Evolutionary conservation across 1,140 invertebrate genomes (phyloP).

Genomic region (Dendroctonus ponderosae): DNA sequence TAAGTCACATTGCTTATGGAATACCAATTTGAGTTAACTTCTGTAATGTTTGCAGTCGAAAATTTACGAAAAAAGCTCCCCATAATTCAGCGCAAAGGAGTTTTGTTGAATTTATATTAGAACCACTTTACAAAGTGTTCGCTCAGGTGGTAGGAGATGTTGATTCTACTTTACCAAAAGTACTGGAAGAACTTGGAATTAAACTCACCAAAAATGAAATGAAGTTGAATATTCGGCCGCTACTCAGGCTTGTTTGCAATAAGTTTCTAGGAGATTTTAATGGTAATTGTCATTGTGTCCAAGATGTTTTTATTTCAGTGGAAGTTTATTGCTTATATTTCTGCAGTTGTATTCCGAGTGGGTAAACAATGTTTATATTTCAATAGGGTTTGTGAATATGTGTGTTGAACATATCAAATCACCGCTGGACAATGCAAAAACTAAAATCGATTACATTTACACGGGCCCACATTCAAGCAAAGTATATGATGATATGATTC

Average conservation of each 20-base stretch:
- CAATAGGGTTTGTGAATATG: slow-evolving; percentile 92
- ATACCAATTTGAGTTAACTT: not conserved
- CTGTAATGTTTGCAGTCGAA: slow-evolving; percentile 60
- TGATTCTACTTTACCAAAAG: slow-evolving; percentile 80
- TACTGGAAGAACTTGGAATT: slow-evolving; percentile 91
- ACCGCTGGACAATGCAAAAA: slow-evolving; percentile 82
- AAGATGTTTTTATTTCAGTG: not conserved
- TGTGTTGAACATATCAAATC: slow-evolving; percentile 91
- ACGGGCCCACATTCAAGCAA: slow-evolving; percentile 82
- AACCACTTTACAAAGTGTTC: slow-evolving; percentile 98
- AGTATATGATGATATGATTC: slow-evolving; percentile 83
- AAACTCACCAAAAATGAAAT: slow-evolving; percentile 92
- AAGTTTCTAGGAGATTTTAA: slow-evolving; percentile 93
- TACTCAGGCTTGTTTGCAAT: slow-evolving; percentile 88
- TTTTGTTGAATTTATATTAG: slow-evolving; percentile 98
- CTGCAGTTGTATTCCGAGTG: not conserved
- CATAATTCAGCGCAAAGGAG: slow-evolving; percentile 88
- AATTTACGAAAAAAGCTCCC: slow-evolving; percentile 92
- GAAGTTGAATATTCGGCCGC: slow-evolving; percentile 93
- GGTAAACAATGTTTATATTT: slow-evolving; percentile 4
- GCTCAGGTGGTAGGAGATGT: slow-evolving; percentile 99
- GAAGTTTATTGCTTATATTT: not conserved
- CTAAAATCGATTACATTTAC: slow-evolving; percentile 91
- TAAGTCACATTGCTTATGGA: slow-evolving; percentile 48
- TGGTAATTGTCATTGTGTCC: slow-evolving; percentile 47